A percentile compares a stretch with the other conserved stretches of the same genome.
phyloP scores from a whole-genome alignment of 2,888 invertebrate species.

The Chydorus sphaericus region DNA sequence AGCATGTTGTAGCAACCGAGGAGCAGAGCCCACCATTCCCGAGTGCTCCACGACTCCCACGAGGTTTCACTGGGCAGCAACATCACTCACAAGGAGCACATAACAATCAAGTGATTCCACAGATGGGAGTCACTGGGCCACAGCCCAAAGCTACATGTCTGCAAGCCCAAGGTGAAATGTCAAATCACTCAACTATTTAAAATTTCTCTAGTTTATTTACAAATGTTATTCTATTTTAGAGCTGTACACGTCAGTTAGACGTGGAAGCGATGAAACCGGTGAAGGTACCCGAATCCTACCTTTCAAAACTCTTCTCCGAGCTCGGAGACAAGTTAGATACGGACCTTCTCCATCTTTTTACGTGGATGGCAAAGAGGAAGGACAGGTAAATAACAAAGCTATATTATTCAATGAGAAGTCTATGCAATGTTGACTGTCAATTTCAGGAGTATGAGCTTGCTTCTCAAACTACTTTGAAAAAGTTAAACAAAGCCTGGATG shows the following conservation, averaged over 20 bases:
- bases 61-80: too few species aligned
- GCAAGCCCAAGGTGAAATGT: too few species aligned
- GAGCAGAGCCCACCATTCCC: too few species aligned
- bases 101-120: too few species aligned
- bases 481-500: constrained; percentile 29
- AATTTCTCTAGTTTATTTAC: too few species aligned
- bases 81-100: too few species aligned
- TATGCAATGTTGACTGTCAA: background rate
- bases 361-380: constrained; percentile 63
- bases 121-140: too few species aligned
- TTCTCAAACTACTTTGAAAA: constrained; percentile 87
- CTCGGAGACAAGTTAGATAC: constrained; percentile 70
- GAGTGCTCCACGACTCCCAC: too few species aligned
- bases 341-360: constrained; percentile 78
- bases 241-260: constrained; percentile 78
- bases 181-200: too few species aligned
- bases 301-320: constrained; percentile 75
- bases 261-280: constrained; percentile 72
- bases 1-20: too few species aligned
- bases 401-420: background rate
- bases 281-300: constrained; percentile 72
- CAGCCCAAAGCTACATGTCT: too few species aligned
- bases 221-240: too few species aligned
- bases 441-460: constrained; percentile 54
- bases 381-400: constrained; percentile 26